Conservation (phyloP, 2,797 vertebrate genomes). For the Melanotaenia trifasciata region DNA sequence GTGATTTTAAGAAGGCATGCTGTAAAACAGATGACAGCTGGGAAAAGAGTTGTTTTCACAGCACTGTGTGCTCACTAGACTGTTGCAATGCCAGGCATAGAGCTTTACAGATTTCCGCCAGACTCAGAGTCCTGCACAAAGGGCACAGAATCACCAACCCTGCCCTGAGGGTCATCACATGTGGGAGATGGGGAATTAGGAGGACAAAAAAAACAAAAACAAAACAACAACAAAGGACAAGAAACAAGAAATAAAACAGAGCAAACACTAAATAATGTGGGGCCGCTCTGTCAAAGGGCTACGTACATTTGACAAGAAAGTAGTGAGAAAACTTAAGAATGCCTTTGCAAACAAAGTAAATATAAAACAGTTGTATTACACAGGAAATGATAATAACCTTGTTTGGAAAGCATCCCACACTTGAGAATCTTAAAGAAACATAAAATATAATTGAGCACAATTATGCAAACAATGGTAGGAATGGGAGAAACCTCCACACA, state of each 20-base stretch:
- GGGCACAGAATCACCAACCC: conserved; percentile 57
- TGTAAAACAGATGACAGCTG: conserved; percentile 23
- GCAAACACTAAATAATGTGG: background rate
- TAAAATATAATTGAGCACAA: background rate
- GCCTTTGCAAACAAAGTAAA: conserved; percentile 6
- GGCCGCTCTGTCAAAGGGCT: background rate
- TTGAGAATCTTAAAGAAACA: background rate
- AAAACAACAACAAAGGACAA: conserved; percentile 1
- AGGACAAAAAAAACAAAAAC: background rate
- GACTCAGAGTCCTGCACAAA: conserved; percentile 26
- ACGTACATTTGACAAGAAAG: background rate
- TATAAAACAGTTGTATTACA: background rate
- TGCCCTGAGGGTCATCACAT: conserved; percentile 55
- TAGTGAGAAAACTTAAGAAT: background rate
- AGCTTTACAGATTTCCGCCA: conserved; percentile 42
- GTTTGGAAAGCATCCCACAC: conserved; percentile 5
- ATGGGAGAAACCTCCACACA: conserved; percentile 50
- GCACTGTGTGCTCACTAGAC: conserved; percentile 47
- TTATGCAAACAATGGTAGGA: conserved; percentile 44
- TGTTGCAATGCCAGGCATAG: conserved; percentile 69
- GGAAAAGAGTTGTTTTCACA: conserved; percentile 33
- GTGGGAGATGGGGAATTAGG: conserved; percentile 26
- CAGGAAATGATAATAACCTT: background rate
- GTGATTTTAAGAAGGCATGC: conserved; percentile 2
- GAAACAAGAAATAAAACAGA: conserved; percentile 6